Base-by-base conservation (phyloP, 2,113 vertebrate genomes). In the Tachysurus fulvidraco region DNA sequence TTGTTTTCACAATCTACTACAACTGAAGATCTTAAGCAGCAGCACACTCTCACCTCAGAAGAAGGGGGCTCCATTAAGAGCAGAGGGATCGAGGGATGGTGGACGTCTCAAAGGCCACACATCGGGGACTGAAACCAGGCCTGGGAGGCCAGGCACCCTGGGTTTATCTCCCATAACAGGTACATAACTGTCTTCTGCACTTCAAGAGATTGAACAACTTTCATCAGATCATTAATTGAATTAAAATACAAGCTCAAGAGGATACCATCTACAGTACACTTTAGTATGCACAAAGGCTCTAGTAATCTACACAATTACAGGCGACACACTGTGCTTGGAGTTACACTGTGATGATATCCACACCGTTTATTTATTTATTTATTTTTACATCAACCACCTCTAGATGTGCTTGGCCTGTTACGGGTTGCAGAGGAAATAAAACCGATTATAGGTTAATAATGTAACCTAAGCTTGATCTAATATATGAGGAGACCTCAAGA, bases 51-150 rank as follows among this genome's bases (percentile, higher is more conserved):
- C 57, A 96, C 95, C 93, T 95, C 91, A 94, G 89, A 92, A 89
- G 91, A 89, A 83, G 88, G 91, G 89, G 94, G 93, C 93, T 93
- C 95, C 94, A 95, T 94, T 91, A 93, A 95, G 94, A 95, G 93
- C 90, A 91, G 89, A 85, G 88, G 76, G 88, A 92, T 90, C 86
- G 92, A 92, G 93, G 92, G 89, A 93, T 93, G 90, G 90, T 91
- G 90, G 93, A 74, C 92, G 93, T 94, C 92, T 95, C 94, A 95
- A 94, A 92, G 93, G 92, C 86, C 83, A 87, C 88, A 90, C 78
- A 89, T 92, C 88, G 84, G 89, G 21, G 90, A 87, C 89, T 89
- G 91, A 81, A 85, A 85, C 67, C 46, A 74, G 79, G 65, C 65
- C 83, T 86, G 85, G 87, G n/a, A 64, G 28, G 87, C 87, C 91